Percentiles rank a stretch among this genome's conserved stretches.
phyloP scores from a whole-genome alignment of 2,113 vertebrate genomes.

The Alaudala cheleensis region DNA sequence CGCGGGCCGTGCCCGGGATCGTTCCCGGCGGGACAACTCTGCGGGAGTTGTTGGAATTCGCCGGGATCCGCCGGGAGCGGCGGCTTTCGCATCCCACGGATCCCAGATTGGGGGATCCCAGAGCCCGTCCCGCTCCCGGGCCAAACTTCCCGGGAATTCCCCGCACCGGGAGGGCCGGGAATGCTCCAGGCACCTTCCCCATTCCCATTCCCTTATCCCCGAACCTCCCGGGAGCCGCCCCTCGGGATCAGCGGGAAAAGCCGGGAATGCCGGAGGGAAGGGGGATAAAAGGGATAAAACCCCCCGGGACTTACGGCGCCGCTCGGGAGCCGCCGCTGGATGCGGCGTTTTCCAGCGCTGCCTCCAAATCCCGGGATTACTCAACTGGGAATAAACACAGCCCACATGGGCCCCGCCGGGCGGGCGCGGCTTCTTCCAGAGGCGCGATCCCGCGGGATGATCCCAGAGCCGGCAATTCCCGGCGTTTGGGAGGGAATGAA shows the following conservation, averaged over 20 bases:
- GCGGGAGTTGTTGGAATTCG: background rate
- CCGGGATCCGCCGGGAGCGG: background rate
- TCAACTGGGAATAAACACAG: background rate
- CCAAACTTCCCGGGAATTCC: background rate
- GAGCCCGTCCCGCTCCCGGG: background rate
- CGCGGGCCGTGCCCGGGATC: background rate
- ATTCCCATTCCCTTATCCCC: background rate
- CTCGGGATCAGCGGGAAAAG: background rate
- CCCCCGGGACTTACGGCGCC: background rate
- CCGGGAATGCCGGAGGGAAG: background rate
- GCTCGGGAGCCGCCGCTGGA: background rate
- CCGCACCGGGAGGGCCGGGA: background rate
- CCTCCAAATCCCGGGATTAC: background rate
- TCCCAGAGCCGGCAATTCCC: background rate
- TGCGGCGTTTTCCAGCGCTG: background rate
- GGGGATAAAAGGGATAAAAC: too few species aligned
- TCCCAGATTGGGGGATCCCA: rapidly evolving
- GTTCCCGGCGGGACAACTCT: background rate
- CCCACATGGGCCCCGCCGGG: background rate
- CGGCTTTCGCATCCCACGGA: background rate
- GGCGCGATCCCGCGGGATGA: background rate
- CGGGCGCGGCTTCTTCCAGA: background rate
- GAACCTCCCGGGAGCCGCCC: too few species aligned
- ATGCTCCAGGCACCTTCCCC: background rate
- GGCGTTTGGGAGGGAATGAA: background rate